phyloP scores from a whole-genome alignment of 2,888 invertebrate species.

The Sarcophaga variegata region DNA sequence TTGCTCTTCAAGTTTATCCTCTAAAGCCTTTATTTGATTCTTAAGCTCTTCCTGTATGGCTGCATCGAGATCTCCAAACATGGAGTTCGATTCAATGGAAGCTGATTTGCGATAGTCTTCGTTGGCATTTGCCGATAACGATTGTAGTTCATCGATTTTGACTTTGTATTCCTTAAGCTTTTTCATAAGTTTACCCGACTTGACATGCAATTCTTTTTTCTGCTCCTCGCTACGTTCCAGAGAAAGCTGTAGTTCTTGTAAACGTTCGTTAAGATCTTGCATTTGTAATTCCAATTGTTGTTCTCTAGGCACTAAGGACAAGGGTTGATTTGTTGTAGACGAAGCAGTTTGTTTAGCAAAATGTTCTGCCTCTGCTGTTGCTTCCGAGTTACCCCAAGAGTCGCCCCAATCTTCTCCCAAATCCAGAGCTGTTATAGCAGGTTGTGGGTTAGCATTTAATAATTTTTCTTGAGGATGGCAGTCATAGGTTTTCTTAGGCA shows the following conservation, averaged over 20 bases:
- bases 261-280: constrained; percentile 84
- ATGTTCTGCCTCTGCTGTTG: constrained; percentile 83
- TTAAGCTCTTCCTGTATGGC: constrained; percentile 92
- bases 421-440: constrained; percentile 67
- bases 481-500: constrained; percentile 83
- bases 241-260: constrained; percentile 84
- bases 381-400: constrained; percentile 84
- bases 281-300: constrained; percentile 81
- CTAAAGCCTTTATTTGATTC: constrained; percentile 85
- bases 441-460: constrained; percentile 19
- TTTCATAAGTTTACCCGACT: constrained; percentile 90
- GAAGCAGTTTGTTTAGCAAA: constrained; percentile 65
- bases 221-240: constrained; percentile 85
- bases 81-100: constrained; percentile 74
- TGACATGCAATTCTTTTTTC: constrained; percentile 86
- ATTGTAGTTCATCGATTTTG: constrained; percentile 83
- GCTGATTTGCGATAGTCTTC: constrained; percentile 71
- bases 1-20: constrained; percentile 85
- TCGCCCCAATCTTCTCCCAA: constrained; percentile 81
- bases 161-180: constrained; percentile 92
- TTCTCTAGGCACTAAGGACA: constrained; percentile 73
- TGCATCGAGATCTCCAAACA: constrained; percentile 85
- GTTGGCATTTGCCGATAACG: constrained; percentile 39
- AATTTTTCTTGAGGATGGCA: constrained; percentile 80
- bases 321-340: constrained; percentile 37